Evolutionary conservation across 2,797 vertebrate species (phyloP).

Genomic region (Pseudochromis fuscus): DNA sequence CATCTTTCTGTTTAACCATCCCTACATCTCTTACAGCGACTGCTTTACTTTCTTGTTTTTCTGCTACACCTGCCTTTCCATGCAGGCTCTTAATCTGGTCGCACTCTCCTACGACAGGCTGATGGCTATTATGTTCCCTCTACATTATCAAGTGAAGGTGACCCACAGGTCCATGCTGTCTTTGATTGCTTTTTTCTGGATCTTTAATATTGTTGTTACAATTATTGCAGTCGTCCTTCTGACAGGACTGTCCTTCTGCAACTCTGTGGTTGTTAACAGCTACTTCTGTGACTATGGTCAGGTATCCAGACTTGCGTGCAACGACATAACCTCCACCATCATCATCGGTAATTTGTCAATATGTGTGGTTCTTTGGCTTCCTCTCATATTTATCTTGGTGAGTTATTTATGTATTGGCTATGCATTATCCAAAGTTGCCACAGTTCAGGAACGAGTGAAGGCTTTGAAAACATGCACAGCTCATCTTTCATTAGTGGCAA

Average conservation of each 20-base stretch:
- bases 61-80: slow-evolving; percentile 41
- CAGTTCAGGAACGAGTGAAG: slow-evolving; percentile 56
- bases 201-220: background rate
- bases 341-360: background rate
- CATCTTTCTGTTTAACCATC: slow-evolving; percentile 57
- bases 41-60: slow-evolving; percentile 62
- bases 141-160: slow-evolving; percentile 66
- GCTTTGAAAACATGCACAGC: slow-evolving; percentile 79
- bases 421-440: slow-evolving; percentile 65
- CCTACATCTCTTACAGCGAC: slow-evolving; percentile 40
- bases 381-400: slow-evolving; percentile 63
- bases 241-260: slow-evolving; percentile 74
- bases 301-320: slow-evolving; percentile 67
- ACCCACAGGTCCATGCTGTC: slow-evolving; percentile 60
- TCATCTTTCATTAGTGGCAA: slow-evolving; percentile 75
- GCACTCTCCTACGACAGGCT: slow-evolving; percentile 70
- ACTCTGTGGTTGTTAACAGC: slow-evolving; percentile 66
- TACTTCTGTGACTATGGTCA: slow-evolving; percentile 78
- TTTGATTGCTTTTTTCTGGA: slow-evolving; percentile 48
- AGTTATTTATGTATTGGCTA: slow-evolving; percentile 69
- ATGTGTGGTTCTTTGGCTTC: slow-evolving; percentile 63
- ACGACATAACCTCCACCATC: slow-evolving; percentile 45
- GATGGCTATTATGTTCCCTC: slow-evolving; percentile 71
- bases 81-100: slow-evolving; percentile 72
- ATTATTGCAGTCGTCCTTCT: slow-evolving; percentile 52